Base-by-base conservation (phyloP, 1,140 invertebrate species). In the Teleogryllus occipitalis region DNA sequence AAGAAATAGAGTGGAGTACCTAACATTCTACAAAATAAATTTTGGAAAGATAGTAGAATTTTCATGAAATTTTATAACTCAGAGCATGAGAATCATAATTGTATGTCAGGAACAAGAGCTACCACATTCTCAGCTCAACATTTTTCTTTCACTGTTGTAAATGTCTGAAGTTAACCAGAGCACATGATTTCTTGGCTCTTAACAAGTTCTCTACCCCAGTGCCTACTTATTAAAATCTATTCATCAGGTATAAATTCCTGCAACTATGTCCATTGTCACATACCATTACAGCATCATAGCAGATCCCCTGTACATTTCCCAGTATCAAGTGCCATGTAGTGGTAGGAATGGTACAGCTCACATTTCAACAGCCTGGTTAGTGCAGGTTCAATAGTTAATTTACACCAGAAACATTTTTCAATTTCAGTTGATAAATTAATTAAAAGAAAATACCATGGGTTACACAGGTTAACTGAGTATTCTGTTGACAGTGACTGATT, bases 311-410 rank as follows among this genome's bases (percentile, higher is more conserved):
- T 65, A 18, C 18, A 65, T 14, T 65, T 65, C 54, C 54, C 10
- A 14, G 54, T 65, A 65, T 10, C 18, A 65, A 65, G 54, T 65
- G 54, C 54, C 54, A 65, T 14, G 54, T 65, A 65, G 54, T 14
- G 54, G 54, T 65, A 65, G 54, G 54, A 65, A 65, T 65, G 54
- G 54, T 65, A 65, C 54, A 65, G 54, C 54, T 65, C 54, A 65
- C 54, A 65, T 65, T 65, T 18, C 2, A 65, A 65, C 54, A 65
- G 10, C 18, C 18, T 14, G 54, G 10, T 65, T 65, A 65, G 54
- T 65, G 54, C 54, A 65, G 54, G 54, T 65, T 65, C 54, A 65
- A 65, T 18, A 65, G 10, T 18, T 65, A 65, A 65, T 65, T 65
- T 65, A 65, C 54, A 65, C 54, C 54, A 14, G 2, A 65, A 14